Evolutionary conservation across 1,140 invertebrate genomes (phyloP).

Genomic region (Zaprionus ornatus): DNA sequence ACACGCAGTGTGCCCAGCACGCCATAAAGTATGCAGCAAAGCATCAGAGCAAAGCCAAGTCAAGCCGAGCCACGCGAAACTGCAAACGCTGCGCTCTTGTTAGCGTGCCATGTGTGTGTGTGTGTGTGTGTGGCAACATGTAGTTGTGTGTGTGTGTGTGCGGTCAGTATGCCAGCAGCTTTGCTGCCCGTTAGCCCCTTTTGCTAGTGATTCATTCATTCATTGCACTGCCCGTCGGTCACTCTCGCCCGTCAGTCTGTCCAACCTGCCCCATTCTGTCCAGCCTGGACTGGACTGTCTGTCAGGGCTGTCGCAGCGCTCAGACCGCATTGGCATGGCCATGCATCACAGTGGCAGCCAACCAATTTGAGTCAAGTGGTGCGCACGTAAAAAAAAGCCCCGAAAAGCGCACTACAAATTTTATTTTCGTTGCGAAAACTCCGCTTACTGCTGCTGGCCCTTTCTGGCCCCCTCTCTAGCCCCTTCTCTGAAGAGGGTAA

Average conservation of each 20-base stretch:
- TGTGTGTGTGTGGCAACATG: constrained; percentile 3
- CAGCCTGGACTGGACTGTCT: constrained; percentile 42
- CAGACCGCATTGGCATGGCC: constrained; percentile 75
- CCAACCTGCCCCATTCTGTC: constrained; percentile 19
- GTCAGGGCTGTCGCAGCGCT: constrained; percentile 70
- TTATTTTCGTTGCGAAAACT: constrained; percentile 57
- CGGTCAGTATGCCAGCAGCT: constrained; percentile 1
- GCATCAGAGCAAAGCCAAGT: constrained; percentile 20
- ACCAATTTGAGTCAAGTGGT: constrained; percentile 72
- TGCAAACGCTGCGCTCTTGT: constrained; percentile 43
- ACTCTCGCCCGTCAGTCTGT: constrained; percentile 28
- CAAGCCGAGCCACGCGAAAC: constrained; percentile 24
- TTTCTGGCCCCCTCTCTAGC: constrained; percentile 31
- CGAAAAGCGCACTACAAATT: constrained; percentile 70
- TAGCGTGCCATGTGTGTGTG: constrained; percentile 1
- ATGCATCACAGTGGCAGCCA: constrained; percentile 72
- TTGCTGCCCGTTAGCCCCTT: constrained; percentile 15
- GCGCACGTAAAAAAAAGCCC: constrained; percentile 62
- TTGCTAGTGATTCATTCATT: constrained; percentile 74
- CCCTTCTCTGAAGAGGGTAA: constrained; percentile 30
- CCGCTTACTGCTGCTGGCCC: neutral
- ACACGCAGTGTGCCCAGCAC: constrained; percentile 60
- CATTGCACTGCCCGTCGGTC: constrained; percentile 59
- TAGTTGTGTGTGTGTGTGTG: constrained; percentile 14
- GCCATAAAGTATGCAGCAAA: constrained; percentile 68